These are phyloP conservation scores for Eretmocerus hayati DNA, from an alignment of 2,888 invertebrate genomes.

Conservation along the genomic window DNA sequence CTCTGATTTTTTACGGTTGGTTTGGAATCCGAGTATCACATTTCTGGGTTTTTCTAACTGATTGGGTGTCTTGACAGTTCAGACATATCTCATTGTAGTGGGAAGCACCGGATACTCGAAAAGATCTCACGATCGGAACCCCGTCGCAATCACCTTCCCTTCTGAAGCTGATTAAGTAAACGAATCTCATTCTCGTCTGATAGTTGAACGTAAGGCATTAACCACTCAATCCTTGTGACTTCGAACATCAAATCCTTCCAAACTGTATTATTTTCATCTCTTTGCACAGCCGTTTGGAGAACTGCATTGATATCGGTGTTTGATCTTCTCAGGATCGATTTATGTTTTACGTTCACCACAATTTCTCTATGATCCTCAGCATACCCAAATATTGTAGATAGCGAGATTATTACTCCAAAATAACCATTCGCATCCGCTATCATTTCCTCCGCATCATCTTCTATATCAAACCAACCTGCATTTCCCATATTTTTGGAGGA, in stretches of 20 bases:
- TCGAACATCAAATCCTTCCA: background rate
- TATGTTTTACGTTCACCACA: constrained; percentile 18
- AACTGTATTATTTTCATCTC: background rate
- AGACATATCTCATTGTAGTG: too few relatives aligned
- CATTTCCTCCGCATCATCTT: background rate
- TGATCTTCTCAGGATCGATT: constrained; percentile 15
- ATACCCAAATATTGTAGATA: constrained; percentile 34
- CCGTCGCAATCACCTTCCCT: too few relatives aligned
- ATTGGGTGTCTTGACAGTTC: too few relatives aligned
- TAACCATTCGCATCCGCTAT: constrained; percentile 20
- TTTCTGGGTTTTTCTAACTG: too few relatives aligned
- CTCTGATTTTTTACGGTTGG: too few relatives aligned
- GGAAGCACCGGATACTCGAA: too few relatives aligned
- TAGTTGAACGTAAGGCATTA: constrained; percentile 20
- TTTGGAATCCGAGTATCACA: too few relatives aligned
- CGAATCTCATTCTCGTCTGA: constrained; percentile 21
- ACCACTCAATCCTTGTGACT: background rate
- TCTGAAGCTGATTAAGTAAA: constrained; percentile 18
- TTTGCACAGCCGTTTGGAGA: background rate
- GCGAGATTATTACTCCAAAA: constrained; percentile 34
- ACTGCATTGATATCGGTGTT: background rate
- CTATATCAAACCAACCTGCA: constrained; percentile 26
- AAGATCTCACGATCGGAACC: too few relatives aligned
- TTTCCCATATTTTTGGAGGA: constrained; percentile 10
- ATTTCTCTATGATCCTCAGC: background rate